These are phyloP conservation scores for Ophiodon elongatus DNA, from an alignment of 2,113 vertebrate species.

Conservation along the genomic window DNA sequence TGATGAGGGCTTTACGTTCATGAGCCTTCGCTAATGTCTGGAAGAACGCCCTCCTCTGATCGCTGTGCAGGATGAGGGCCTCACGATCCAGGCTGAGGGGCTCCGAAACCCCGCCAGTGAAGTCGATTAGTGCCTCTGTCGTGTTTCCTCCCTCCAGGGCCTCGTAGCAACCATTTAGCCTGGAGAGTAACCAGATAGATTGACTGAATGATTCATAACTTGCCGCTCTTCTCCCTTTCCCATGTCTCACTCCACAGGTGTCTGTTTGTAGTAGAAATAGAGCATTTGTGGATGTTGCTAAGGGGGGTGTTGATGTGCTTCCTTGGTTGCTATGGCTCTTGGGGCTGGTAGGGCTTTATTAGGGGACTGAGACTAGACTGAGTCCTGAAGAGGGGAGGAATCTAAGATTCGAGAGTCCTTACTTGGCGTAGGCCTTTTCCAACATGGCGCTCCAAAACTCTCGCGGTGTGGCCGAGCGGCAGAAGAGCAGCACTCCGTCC, in stretches of 20 bases:
- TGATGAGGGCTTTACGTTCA: constrained; percentile 83
- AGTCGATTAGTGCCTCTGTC: constrained; percentile 86
- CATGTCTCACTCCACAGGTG: background rate
- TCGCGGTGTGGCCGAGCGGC: constrained; percentile 82
- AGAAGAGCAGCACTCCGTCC: constrained; percentile 86
- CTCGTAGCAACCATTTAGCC: constrained; percentile 88
- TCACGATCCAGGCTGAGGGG: constrained; percentile 77
- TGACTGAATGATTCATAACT: background rate
- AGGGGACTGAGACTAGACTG: background rate
- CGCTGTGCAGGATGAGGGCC: constrained; percentile 58
- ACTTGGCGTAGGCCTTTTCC: constrained; percentile 89
- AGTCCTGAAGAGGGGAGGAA: background rate
- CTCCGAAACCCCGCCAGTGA: constrained; percentile 88
- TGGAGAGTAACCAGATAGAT: constrained; percentile 26
- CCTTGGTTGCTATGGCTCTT: background rate
- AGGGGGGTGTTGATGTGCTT: background rate
- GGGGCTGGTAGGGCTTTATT: background rate
- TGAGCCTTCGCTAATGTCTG: constrained; percentile 82
- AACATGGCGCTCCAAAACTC: constrained; percentile 89
- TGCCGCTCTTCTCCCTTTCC: background rate
- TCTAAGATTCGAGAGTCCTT: background rate
- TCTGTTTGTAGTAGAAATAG: background rate
- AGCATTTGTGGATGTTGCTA: background rate
- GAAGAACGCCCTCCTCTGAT: constrained; percentile 81
- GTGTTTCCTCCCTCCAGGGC: constrained; percentile 88